Evolutionary conservation across 2,113 vertebrate species (phyloP), one percentile per base, ranked within the genome.

Genomic region (Nyctibius bracteatus): DNA sequence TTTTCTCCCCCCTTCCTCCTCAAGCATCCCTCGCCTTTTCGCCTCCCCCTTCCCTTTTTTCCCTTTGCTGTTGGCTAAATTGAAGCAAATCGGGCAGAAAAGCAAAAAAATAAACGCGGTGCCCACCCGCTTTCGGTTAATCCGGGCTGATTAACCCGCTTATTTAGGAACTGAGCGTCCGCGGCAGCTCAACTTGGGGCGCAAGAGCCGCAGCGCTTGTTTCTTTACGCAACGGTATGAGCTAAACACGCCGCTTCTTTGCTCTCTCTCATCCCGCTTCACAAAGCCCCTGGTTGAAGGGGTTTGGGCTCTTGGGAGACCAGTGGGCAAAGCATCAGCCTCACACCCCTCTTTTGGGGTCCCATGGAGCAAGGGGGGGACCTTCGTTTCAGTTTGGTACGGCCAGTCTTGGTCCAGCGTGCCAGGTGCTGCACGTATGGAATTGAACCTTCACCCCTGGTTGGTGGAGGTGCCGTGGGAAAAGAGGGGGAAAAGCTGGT

Each of bases 351-450:
- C 3, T 79, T 74, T 66, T 41, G 49, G 68, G 55, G 59, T 71
- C 28, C 30, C 30, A 0, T 3, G 0, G 1, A 35, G 39, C 1
- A 0, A 61, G 14, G 12, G 44, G 30, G 35, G 6, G 30, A 20
- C 2, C 24, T 35, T 7, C 3, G 14, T 30, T 2, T 68, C 0
- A 21, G 81, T 37, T 88, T 9, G 66, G 12, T 20, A 7, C 8
- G 21, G 57, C 35, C 5, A 6, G 5, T 57, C 61, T 3, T 24
- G 86, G 24, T 86, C 44, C 63, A 24, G 55, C 9, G 6, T 2
- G 14, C 30, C 31, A 39, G 71, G 78, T 79, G 90, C 77, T 23
- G 77, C 65, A 1, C 1, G 11, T 33, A 0, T 2, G 3, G 52
- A 37, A 10, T 1, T 6, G 44, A 74, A n/a, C 10, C 77, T 4